Percentiles rank a stretch among this genome's conserved stretches.
phyloP scores from a whole-genome alignment of 2,797 vertebrate genomes.

The Lophotriccus pileatus region DNA sequence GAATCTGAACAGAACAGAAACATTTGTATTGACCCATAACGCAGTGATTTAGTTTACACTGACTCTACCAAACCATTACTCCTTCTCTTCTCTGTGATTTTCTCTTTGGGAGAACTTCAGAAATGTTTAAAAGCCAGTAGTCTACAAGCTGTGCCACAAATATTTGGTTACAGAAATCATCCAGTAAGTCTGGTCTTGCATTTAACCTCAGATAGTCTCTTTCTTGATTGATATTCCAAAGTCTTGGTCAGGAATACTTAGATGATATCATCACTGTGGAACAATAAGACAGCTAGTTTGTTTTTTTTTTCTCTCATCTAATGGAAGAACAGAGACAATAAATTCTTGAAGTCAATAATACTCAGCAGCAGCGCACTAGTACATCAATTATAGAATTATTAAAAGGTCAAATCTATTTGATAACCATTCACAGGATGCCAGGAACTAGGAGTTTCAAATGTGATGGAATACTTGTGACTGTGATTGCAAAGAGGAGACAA shows the following conservation, averaged over 20 bases:
- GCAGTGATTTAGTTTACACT: not conserved
- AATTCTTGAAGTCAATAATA: not conserved
- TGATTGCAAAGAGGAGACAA: not conserved
- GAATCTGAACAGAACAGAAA: not conserved
- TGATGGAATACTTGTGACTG: not conserved
- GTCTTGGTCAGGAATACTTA: not conserved
- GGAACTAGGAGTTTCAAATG: not conserved
- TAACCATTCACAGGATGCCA: not conserved
- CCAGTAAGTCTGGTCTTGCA: not conserved
- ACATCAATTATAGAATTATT: not conserved
- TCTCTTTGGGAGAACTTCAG: not conserved
- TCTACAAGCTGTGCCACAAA: not conserved
- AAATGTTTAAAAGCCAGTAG: not conserved
- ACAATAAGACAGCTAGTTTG: not conserved
- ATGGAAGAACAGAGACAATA: not conserved
- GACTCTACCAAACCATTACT: not conserved
- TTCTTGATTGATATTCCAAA: slow-evolving; percentile 9
- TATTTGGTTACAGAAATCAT: not conserved
- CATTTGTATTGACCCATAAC: not conserved
- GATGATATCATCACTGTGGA: not conserved
- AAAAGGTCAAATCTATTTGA: slow-evolving; percentile 18
- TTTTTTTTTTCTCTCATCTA: not conserved
- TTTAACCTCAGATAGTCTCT: not conserved
- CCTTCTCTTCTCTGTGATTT: not conserved
- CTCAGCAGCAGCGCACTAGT: not conserved